Evolutionary conservation across 2,113 vertebrate species (phyloP).

Genomic region (Ameiurus melas): DNA sequence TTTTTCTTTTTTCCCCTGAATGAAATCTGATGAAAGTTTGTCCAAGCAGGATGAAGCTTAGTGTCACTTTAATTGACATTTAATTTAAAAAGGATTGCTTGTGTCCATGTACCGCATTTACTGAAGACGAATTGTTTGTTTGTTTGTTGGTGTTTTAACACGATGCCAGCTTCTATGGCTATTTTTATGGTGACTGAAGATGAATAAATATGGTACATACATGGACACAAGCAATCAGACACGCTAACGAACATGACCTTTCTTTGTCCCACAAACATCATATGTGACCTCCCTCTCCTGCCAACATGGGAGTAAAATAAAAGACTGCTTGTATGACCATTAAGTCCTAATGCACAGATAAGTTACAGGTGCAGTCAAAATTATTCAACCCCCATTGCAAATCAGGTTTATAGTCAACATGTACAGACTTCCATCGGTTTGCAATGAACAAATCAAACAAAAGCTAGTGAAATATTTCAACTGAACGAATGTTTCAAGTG

Average conservation of each 20-base stretch:
- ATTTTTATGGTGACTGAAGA: neutral
- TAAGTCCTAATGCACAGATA: neutral
- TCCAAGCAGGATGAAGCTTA: neutral
- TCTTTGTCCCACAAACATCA: neutral
- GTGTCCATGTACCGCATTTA: neutral
- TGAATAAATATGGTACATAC: neutral
- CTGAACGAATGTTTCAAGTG: too few species aligned
- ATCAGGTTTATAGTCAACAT: too few species aligned
- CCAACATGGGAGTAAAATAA: neutral
- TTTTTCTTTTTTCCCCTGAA: neutral
- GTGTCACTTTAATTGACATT: neutral
- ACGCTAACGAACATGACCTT: neutral
- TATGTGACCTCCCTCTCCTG: neutral
- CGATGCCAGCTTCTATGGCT: too few species aligned
- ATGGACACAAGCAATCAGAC: neutral
- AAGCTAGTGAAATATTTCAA: too few species aligned
- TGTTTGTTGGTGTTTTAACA: too few species aligned
- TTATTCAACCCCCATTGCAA: too few species aligned
- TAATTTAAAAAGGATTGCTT: neutral
- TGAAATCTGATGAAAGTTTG: neutral
- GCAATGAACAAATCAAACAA: too few species aligned
- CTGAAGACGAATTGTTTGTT: neutral
- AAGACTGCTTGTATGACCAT: neutral
- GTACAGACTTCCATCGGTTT: too few species aligned
- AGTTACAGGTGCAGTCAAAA: too few species aligned